Conservation (phyloP, 2,888 invertebrate species). For the Calameuta pallipes region DNA sequence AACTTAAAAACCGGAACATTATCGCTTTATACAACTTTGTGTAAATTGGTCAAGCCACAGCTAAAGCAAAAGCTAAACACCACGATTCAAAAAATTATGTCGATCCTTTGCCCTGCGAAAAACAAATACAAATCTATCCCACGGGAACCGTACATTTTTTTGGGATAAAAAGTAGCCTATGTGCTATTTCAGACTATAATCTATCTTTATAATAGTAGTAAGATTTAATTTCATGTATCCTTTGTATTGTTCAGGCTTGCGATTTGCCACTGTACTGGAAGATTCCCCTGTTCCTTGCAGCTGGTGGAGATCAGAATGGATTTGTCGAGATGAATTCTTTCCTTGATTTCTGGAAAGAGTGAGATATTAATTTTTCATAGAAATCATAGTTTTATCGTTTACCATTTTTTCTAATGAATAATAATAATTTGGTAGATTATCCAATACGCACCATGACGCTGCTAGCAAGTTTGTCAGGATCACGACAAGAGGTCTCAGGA, state of each 20-base stretch:
- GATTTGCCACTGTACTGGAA: conserved; percentile 98
- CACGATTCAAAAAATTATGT: too few relatives aligned
- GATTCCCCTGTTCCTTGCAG: conserved; percentile 90
- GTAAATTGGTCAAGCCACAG: too few relatives aligned
- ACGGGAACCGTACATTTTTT: too few relatives aligned
- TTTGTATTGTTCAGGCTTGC: conserved; percentile 77
- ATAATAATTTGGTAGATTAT: conserved; percentile 72
- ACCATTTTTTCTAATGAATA: not conserved
- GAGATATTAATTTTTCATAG: conserved; percentile 54
- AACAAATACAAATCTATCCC: too few relatives aligned
- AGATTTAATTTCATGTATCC: not conserved
- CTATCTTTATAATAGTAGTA: too few relatives aligned
- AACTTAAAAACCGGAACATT: too few relatives aligned
- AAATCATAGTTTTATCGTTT: not conserved
- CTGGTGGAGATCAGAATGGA: conserved; percentile 80
- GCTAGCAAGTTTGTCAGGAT: conserved; percentile 91
- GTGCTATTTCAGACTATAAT: too few relatives aligned
- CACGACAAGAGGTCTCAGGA: conserved; percentile 79
- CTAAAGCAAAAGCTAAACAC: too few relatives aligned
- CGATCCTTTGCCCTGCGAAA: too few relatives aligned
- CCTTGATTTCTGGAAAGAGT: conserved; percentile 94
- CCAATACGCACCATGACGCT: conserved; percentile 85
- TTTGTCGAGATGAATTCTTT: conserved; percentile 85
- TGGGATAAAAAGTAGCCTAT: too few relatives aligned
- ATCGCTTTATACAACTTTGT: too few relatives aligned